Percentiles rank a stretch among this genome's conserved stretches.
Evolutionary conservation across 2,888 invertebrate genomes (phyloP).

Genomic region (Ramazzottius varieornatus): DNA sequence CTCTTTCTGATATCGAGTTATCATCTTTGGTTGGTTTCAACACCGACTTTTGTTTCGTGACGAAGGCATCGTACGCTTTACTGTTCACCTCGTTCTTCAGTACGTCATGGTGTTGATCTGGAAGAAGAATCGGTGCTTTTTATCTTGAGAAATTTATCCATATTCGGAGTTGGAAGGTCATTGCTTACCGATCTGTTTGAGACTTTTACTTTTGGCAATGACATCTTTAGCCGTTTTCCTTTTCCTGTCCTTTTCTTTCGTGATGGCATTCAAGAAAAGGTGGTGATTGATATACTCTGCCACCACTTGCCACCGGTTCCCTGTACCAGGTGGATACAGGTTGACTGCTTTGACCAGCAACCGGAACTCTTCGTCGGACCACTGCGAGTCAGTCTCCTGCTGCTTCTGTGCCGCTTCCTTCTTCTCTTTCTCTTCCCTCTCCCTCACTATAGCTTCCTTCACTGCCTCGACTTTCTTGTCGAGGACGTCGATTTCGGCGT

Average conservation of each 20-base stretch:
- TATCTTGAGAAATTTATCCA: not conserved
- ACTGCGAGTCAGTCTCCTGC: slow-evolving; percentile 25
- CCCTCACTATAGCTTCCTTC: slow-evolving; percentile 12
- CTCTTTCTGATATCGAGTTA: not conserved
- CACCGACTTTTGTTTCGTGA: slow-evolving; percentile 39
- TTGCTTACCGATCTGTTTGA: slow-evolving; percentile 41
- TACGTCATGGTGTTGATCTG: slow-evolving; percentile 9
- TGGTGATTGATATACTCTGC: slow-evolving; percentile 77
- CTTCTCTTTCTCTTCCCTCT: slow-evolving; percentile 16
- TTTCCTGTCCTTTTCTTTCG: slow-evolving; percentile 21
- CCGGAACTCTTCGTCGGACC: slow-evolving; percentile 62
- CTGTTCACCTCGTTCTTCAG: slow-evolving; percentile 66
- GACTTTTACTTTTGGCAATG: slow-evolving; percentile 71
- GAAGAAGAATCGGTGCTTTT: not conserved
- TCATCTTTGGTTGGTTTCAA: not conserved
- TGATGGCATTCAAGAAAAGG: slow-evolving; percentile 24
- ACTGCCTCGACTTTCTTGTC: not conserved
- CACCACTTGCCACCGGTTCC: slow-evolving; percentile 67
- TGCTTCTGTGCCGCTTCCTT: slow-evolving; percentile 12
- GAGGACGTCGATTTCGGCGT: not conserved
- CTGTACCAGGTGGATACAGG: slow-evolving; percentile 84
- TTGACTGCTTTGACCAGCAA: slow-evolving; percentile 86
- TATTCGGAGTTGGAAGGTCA: too few relatives aligned
- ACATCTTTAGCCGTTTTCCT: slow-evolving; percentile 65
- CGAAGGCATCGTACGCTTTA: slow-evolving; percentile 66